phyloP scores from a whole-genome alignment of 2,888 invertebrate genomes.

The Gibbula magus region DNA sequence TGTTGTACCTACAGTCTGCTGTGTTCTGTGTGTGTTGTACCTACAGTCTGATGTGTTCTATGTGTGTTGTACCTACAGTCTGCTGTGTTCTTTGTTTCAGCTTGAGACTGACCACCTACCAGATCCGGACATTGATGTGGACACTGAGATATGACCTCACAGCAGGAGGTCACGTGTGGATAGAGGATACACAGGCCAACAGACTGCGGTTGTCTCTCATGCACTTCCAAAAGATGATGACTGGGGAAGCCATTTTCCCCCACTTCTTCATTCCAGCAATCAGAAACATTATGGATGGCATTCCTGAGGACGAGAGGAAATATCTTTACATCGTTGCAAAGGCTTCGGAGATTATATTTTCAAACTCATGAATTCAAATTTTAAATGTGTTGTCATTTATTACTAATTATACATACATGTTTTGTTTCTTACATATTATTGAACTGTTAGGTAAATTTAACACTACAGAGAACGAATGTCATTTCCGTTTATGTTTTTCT shows the following conservation, averaged over 20 bases:
- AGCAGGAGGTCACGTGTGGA: conserved; percentile 3
- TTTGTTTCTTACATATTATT: too few species aligned
- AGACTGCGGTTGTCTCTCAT: not conserved
- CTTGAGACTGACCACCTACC: not conserved
- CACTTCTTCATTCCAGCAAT: conserved; percentile 29
- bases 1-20: too few species aligned
- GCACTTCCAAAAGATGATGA: conserved; percentile 25
- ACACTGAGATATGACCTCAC: not conserved
- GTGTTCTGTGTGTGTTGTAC: too few species aligned
- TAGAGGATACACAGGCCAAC: not conserved
- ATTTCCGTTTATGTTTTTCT: too few species aligned
- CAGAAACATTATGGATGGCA: conserved; percentile 21
- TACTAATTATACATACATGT: too few species aligned
- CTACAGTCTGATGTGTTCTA: too few species aligned
- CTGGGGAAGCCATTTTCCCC: conserved; percentile 3
- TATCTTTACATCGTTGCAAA: conserved; percentile 25
- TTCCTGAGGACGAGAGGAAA: not conserved
- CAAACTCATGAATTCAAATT: too few species aligned
- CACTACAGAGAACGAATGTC: too few species aligned
- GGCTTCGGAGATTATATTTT: not conserved
- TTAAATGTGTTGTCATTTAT: too few species aligned
- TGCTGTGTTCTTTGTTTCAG: too few species aligned
- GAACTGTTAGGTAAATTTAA: too few species aligned
- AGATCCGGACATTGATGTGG: conserved; percentile 32
- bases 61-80: too few species aligned